phyloP scores from a whole-genome alignment of 1,140 invertebrate species.

The Carposina sasakii region DNA sequence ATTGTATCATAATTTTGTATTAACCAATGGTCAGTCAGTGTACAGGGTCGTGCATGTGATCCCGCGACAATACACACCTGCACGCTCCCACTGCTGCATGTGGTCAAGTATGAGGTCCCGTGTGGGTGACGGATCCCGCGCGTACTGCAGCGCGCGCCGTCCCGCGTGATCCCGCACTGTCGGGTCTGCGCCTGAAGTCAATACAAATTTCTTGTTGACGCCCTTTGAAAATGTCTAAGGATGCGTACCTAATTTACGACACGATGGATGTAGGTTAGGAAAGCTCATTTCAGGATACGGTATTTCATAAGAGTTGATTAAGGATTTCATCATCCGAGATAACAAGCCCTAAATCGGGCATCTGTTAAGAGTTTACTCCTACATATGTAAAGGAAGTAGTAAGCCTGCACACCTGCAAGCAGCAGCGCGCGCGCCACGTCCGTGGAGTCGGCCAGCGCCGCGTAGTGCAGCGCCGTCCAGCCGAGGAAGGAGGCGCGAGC shows the following conservation, averaged over 20 bases:
- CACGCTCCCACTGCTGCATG: slow-evolving; percentile 34
- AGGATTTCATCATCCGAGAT: too few species aligned
- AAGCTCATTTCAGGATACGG: too few species aligned
- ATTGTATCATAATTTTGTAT: too few species aligned
- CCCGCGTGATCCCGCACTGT: slow-evolving; percentile 84
- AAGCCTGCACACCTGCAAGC: slow-evolving; percentile 56
- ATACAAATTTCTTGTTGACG: too few species aligned
- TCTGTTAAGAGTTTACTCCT: too few species aligned
- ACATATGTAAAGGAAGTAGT: too few species aligned
- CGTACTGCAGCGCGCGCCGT: slow-evolving; percentile 85
- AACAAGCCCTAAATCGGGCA: too few species aligned
- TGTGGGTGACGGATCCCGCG: slow-evolving; percentile 63
- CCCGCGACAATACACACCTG: background rate
- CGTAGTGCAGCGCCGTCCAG: slow-evolving; percentile 93
- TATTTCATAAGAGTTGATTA: too few species aligned
- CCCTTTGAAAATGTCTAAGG: too few species aligned
- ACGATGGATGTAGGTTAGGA: too few species aligned
- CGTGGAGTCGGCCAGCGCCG: slow-evolving; percentile 82
- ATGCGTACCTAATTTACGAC: too few species aligned
- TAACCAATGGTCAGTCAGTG: too few species aligned
- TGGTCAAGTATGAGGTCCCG: slow-evolving; percentile 41
- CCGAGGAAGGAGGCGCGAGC: slow-evolving; percentile 85
- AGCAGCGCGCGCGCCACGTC: slow-evolving; percentile 76
- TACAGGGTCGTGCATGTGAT: background rate
- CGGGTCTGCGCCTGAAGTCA: slow-evolving; percentile 76